phyloP scores from a whole-genome alignment of 2,888 invertebrate genomes.

The Drosophila tripunctata region DNA sequence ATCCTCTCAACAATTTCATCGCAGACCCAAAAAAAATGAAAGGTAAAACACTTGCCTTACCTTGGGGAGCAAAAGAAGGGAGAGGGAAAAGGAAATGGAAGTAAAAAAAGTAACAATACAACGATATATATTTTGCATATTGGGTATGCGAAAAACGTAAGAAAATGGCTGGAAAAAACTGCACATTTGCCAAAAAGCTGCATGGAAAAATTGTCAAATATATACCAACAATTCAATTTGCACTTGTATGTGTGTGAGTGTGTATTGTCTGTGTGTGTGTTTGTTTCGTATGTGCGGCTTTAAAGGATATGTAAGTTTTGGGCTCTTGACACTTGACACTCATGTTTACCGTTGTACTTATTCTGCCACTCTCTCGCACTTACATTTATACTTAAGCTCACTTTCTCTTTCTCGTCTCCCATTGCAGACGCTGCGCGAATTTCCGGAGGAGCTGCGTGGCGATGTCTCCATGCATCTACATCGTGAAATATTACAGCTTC shows the following conservation, averaged over 20 bases:
- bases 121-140: conserved; percentile 41
- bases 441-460: conserved; percentile 97
- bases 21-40: conserved; percentile 1
- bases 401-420: conserved; percentile 16
- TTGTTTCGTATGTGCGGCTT: conserved; percentile 23
- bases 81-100: conserved; percentile 3
- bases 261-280: conserved; percentile 1
- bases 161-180: conserved; percentile 35
- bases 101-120: conserved; percentile 5
- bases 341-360: conserved; percentile 34
- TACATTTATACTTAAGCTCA: neutral
- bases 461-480: conserved; percentile 98
- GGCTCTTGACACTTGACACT: conserved; percentile 40
- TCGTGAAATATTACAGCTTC: conserved; percentile 95
- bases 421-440: conserved; percentile 94
- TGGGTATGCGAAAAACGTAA: conserved; percentile 26
- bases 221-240: conserved; percentile 65
- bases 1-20: conserved; percentile 64
- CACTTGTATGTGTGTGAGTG: conserved; percentile 17
- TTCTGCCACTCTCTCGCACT: neutral
- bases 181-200: conserved; percentile 42
- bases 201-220: conserved; percentile 46
- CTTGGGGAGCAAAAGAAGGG: conserved; percentile 30
- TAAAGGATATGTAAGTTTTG: conserved; percentile 42
- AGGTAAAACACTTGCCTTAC: conserved; percentile 41